Base-by-base conservation (phyloP, 2,113 vertebrate species). In the Abramis brama region DNA sequence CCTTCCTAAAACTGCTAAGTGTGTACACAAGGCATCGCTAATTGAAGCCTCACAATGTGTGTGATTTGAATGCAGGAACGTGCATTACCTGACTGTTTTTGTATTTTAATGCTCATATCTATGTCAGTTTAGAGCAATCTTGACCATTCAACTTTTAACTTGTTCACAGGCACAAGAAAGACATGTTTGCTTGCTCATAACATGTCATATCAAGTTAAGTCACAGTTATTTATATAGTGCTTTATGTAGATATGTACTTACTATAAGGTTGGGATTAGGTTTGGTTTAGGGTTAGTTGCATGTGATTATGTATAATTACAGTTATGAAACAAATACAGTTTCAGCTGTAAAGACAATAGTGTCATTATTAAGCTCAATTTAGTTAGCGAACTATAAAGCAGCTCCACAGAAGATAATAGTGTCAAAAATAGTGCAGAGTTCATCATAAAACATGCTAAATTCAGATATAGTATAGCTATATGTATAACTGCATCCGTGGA, bases 21-120 rank as follows among this genome's bases (percentile, higher is more conserved):
- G 27, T 83, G 27, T 83, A 50, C 27, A 5, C 0, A n/a, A 68
- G 25, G 19, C 43, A 43, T 36, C 13, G 39, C 36, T 81, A 62
- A 80, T 64, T 64, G 13, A 64, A 64, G 6, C 71, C 71, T 45
- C 57, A 79, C 77, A 79, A 36, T 43, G 21, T 59, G 19, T 79
- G 47, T 6, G 13, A 33, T 8, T 27, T 52, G n/a, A 19, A 5
- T 76, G 19, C 55, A 57, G 55, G 21, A 39, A n/a, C 8, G 13
- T n/a, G 11, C 2, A 3, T 19, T 19, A 33, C 4, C 36, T 45
- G 39, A 45, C n/a, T 57, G 10, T 36, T 55, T 57, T 59, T 39
- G 19, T 39, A 39, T 57, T 13, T 59, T 39, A 77, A 59, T 57
- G 30, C 1, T 36, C 19, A 11, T 76, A 10, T 33, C 33, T 33